These are phyloP conservation scores for Eumacrocentrus americanus DNA, from an alignment of 2,888 invertebrate species.

Conservation along the genomic window DNA sequence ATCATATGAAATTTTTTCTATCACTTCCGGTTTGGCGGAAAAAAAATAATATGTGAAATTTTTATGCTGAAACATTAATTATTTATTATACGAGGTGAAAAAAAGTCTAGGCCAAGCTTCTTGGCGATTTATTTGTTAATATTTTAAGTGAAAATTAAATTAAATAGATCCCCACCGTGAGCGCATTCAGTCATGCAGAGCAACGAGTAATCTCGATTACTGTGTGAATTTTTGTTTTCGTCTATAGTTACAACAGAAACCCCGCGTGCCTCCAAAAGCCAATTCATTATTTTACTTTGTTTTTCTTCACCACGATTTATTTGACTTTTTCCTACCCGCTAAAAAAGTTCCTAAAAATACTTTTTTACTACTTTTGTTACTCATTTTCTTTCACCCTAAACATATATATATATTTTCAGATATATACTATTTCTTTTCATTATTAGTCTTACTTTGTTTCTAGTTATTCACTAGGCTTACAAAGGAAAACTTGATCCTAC, in stretches of 20 bases:
- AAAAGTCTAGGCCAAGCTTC: too few relatives aligned
- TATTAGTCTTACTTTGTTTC: constrained; percentile 14
- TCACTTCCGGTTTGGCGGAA: too few relatives aligned
- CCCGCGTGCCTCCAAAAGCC: constrained; percentile 23
- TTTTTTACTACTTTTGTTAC: constrained; percentile 31
- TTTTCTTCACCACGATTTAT: neutral
- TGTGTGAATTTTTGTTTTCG: neutral
- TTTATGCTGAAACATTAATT: too few relatives aligned
- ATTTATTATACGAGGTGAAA: too few relatives aligned
- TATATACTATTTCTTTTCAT: constrained; percentile 24
- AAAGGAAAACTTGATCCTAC: constrained; percentile 69
- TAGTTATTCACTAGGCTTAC: constrained; percentile 42
- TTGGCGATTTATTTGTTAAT: neutral
- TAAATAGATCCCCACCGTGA: constrained; percentile 18
- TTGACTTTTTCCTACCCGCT: neutral
- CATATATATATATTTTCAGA: constrained; percentile 8
- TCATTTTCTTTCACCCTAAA: constrained; percentile 21
- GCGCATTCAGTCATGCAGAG: constrained; percentile 11
- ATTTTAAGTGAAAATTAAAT: neutral
- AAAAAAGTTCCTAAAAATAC: neutral
- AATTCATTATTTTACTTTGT: neutral
- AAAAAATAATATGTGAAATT: too few relatives aligned
- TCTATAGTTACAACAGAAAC: neutral
- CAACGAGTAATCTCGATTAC: neutral
- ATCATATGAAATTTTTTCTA: neutral